Conservation (phyloP, 2,888 invertebrate species). For the Oligia latruncula region DNA sequence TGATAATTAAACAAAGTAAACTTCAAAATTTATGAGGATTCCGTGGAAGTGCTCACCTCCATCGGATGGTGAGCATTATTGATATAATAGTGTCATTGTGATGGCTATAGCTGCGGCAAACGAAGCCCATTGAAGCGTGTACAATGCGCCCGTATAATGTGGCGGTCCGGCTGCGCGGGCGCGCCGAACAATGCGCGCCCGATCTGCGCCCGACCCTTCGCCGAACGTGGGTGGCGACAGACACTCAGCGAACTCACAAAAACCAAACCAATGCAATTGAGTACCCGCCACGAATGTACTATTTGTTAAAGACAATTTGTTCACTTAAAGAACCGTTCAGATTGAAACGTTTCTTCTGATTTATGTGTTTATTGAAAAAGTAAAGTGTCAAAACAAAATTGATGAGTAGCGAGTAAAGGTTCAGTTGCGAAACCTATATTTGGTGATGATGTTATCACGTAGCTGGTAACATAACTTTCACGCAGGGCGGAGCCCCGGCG, state of each 20-base stretch:
- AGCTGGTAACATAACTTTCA: constrained; percentile 77
- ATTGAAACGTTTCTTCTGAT: constrained; percentile 51
- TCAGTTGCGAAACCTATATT: constrained; percentile 75
- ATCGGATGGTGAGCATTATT: constrained; percentile 83
- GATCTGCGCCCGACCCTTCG: constrained; percentile 79
- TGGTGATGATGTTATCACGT: constrained; percentile 76
- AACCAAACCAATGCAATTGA: constrained; percentile 79
- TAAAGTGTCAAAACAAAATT: constrained; percentile 63
- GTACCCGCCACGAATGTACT: constrained; percentile 63
- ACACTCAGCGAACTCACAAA: constrained; percentile 77
- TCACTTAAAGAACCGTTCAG: constrained; percentile 43
- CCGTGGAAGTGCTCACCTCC: constrained; percentile 80
- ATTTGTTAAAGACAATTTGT: constrained; percentile 63
- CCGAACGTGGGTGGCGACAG: constrained; percentile 86
- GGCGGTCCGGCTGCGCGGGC: constrained; percentile 81
- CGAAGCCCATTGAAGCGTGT: constrained; percentile 87
- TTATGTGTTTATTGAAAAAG: constrained; percentile 54
- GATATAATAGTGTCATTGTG: constrained; percentile 89
- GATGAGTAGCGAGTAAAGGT: constrained; percentile 70
- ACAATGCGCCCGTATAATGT: constrained; percentile 89
- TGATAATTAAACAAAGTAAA: constrained; percentile 77
- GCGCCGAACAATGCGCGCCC: constrained; percentile 83
- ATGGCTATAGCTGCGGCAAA: constrained; percentile 84
- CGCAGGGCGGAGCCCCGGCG: constrained; percentile 70
- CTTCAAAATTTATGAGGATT: constrained; percentile 83